Conservation (phyloP, 2,113 vertebrate species). For the Oryzias melastigma region DNA sequence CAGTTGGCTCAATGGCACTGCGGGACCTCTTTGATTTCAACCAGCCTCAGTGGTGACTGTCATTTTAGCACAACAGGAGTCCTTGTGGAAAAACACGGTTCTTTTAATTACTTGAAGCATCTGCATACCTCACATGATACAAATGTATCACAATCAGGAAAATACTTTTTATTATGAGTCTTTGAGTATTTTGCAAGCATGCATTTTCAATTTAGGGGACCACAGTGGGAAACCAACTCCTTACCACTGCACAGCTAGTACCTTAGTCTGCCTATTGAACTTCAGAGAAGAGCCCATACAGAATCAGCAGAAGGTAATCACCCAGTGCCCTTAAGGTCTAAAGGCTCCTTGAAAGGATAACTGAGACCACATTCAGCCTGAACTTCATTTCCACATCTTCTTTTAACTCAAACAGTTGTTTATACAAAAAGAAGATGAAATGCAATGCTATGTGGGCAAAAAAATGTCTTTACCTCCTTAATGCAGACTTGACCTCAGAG, state of each 20-base stretch:
- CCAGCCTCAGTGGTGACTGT: constrained; percentile 33
- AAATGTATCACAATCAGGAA: constrained; percentile 51
- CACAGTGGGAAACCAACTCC: constrained; percentile 50
- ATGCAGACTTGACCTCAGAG: constrained; percentile 20
- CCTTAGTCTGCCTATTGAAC: constrained; percentile 52
- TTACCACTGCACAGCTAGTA: constrained; percentile 43
- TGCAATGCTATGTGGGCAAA: background rate
- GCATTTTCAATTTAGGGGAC: constrained; percentile 55
- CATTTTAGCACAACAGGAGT: constrained; percentile 36
- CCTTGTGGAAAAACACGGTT: constrained; percentile 11
- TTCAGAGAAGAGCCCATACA: constrained; percentile 53
- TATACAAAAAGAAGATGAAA: background rate
- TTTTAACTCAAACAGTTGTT: constrained; percentile 52
- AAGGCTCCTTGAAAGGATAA: constrained; percentile 39
- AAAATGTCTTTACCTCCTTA: constrained; percentile 19
- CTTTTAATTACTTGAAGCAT: constrained; percentile 53
- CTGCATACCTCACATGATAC: constrained; percentile 48
- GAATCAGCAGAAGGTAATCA: constrained; percentile 53
- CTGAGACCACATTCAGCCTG: constrained; percentile 48
- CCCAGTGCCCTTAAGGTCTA: constrained; percentile 39
- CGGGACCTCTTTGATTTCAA: constrained; percentile 54
- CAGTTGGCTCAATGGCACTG: constrained; percentile 50
- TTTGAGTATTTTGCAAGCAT: constrained; percentile 36
- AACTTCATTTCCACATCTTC: constrained; percentile 60
- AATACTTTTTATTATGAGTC: constrained; percentile 49